Percentiles rank a stretch among this genome's conserved stretches.
These are phyloP conservation scores for Zaprionus kolodkinae DNA, from an alignment of 1,140 invertebrate species.

Conservation along the genomic window DNA sequence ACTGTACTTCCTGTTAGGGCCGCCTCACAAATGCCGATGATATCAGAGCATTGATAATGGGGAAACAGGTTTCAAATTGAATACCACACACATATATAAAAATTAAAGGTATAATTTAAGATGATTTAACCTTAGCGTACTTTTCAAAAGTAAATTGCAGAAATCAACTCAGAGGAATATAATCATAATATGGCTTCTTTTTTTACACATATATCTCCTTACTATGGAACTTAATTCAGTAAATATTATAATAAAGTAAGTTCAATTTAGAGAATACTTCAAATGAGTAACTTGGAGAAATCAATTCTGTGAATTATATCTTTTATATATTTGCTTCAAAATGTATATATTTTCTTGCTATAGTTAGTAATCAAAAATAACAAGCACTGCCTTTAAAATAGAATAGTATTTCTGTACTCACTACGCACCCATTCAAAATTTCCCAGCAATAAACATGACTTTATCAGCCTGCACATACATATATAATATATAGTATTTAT, in stretches of 20 bases:
- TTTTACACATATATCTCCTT: too few relatives aligned
- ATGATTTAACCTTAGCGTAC: too few relatives aligned
- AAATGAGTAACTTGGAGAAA: too few relatives aligned
- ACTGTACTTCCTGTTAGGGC: conserved; percentile 30
- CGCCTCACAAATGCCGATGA: background rate
- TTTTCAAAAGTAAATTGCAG: background rate
- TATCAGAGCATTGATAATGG: conserved; percentile 9
- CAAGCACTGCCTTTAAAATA: background rate
- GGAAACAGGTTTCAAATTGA: background rate
- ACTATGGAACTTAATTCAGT: too few relatives aligned
- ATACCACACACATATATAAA: background rate
- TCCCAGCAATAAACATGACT: background rate
- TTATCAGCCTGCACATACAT: background rate
- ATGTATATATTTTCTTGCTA: background rate
- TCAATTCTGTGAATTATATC: background rate
- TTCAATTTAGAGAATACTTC: too few relatives aligned
- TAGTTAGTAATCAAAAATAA: background rate
- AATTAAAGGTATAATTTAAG: background rate
- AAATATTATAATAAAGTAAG: too few relatives aligned
- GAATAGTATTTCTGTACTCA: background rate
- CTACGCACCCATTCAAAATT: conserved; percentile 9
- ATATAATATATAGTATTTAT: background rate
- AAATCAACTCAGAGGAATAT: background rate
- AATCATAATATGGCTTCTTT: background rate
- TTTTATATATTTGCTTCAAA: background rate